These are phyloP conservation scores for Acarapis woodi DNA, from an alignment of 1,140 invertebrate genomes.

Conservation along the genomic window DNA sequence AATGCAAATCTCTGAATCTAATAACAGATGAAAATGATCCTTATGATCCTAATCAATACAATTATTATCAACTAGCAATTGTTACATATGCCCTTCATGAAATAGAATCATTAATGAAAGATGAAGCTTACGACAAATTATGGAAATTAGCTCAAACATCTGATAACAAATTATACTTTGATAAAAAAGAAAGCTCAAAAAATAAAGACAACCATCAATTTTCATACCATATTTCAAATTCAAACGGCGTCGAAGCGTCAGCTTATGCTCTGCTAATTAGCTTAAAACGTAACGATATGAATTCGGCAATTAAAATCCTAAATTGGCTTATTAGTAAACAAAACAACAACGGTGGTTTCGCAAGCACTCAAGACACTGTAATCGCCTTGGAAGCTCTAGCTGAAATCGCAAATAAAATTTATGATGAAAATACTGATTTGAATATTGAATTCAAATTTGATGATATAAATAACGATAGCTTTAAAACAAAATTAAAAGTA, in stretches of 20 bases:
- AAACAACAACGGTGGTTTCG: constrained; percentile 48
- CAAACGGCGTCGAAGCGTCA: constrained; percentile 49
- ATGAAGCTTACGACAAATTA: neutral
- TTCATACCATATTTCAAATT: too few relatives aligned
- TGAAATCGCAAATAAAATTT: constrained; percentile 24
- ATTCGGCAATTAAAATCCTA: constrained; percentile 41
- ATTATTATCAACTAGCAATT: too few relatives aligned
- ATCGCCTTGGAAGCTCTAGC: constrained; percentile 38
- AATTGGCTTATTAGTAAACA: constrained; percentile 52
- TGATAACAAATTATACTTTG: neutral
- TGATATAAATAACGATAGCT: too few relatives aligned
- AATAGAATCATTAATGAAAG: neutral
- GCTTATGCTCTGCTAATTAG: constrained; percentile 32
- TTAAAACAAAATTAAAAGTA: too few relatives aligned
- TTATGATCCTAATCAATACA: too few relatives aligned
- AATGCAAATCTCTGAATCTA: too few relatives aligned
- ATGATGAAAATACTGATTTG: neutral
- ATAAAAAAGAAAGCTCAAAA: too few relatives aligned
- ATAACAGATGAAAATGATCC: too few relatives aligned
- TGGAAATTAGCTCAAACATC: neutral
- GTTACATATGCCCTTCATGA: neutral
- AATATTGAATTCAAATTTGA: too few relatives aligned
- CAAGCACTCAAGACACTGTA: constrained; percentile 35
- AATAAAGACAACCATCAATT: too few relatives aligned
- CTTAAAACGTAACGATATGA: constrained; percentile 21